phyloP scores from a whole-genome alignment of 2,113 vertebrate genomes.

The Formicarius rufipectus region DNA sequence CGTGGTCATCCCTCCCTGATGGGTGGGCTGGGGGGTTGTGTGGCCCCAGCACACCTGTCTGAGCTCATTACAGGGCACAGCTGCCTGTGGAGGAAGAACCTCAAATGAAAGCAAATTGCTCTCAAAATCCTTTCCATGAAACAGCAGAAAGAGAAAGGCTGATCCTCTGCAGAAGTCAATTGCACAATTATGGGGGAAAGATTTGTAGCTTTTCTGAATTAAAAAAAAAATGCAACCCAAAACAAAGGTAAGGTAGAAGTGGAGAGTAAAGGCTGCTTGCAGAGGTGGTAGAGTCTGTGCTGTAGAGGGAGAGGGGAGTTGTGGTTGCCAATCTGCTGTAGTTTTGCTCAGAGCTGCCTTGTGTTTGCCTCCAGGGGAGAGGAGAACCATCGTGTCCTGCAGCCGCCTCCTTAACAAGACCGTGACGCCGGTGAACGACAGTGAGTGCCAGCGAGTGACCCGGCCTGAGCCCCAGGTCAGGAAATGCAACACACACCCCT shows the following conservation, averaged over 20 bases:
- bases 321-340: background rate
- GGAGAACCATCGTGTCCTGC: conserved; percentile 90
- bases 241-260: background rate
- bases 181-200: background rate
- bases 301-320: background rate
- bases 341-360: background rate
- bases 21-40: background rate
- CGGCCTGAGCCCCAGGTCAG: conserved; percentile 86
- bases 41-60: background rate
- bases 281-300: background rate
- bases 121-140: background rate
- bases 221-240: background rate
- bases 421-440: conserved; percentile 85
- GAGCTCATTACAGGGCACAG: conserved; percentile 4
- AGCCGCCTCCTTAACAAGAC: conserved; percentile 89
- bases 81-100: conserved; percentile 6
- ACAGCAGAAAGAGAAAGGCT: background rate
- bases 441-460: conserved; percentile 83
- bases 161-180: background rate
- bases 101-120: conserved; percentile 18
- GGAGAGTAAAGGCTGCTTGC: background rate
- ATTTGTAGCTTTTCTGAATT: background rate
- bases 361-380: conserved; percentile 78
- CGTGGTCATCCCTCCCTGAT: background rate
- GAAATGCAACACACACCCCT: conserved; percentile 88